phyloP scores from a whole-genome alignment of 2,888 invertebrate species.

The Pristionchus exspectatus region DNA sequence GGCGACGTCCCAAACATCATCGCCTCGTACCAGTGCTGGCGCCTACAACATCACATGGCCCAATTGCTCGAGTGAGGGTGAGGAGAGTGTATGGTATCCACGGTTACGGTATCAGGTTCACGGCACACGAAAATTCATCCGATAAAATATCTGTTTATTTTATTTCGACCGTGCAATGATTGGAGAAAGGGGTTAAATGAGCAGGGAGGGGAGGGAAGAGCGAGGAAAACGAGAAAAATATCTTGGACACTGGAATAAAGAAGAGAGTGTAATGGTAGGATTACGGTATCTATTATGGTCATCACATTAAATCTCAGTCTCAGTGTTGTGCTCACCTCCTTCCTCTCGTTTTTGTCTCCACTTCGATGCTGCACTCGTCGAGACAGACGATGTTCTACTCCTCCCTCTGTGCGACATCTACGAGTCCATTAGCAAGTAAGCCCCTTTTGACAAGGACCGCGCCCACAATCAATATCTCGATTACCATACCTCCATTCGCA shows the following conservation, averaged over 20 bases:
- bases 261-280: too few relatives aligned
- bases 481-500: background rate
- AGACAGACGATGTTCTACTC: background rate
- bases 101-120: background rate
- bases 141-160: too few relatives aligned
- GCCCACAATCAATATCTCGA: background rate
- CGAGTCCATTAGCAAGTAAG: background rate
- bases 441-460: background rate
- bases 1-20: background rate
- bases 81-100: background rate
- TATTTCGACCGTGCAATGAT: too few relatives aligned
- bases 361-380: constrained; percentile 29
- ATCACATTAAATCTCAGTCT: too few relatives aligned
- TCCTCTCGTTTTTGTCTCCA: background rate
- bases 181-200: too few relatives aligned
- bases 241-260: background rate
- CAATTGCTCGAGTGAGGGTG: background rate
- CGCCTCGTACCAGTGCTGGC: background rate
- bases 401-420: constrained; percentile 10
- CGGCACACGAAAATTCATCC: too few relatives aligned
- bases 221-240: too few relatives aligned
- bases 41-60: background rate
- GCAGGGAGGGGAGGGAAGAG: too few relatives aligned
- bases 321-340: background rate
- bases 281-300: too few relatives aligned